Percentiles rank a stretch among this genome's conserved stretches.
Conservation (phyloP, 1,140 invertebrate species). For the Aphis gossypii region DNA sequence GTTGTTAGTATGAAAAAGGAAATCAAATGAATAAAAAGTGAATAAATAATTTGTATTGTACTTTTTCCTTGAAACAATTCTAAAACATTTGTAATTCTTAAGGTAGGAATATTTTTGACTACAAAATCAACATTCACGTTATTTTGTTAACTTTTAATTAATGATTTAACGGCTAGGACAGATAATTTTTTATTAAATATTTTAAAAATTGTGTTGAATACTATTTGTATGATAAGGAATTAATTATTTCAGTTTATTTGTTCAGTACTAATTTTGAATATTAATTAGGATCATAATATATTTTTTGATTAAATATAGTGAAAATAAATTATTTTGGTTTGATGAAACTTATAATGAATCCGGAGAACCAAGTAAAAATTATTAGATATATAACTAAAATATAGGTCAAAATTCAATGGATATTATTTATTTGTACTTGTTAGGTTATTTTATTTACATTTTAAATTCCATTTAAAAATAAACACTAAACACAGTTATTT, state of each 20-base stretch:
- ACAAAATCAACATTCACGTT: background rate
- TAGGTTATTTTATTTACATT: background rate
- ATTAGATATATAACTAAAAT: background rate
- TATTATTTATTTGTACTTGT: background rate
- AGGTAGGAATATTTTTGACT: background rate
- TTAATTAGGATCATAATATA: background rate
- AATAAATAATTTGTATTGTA: background rate
- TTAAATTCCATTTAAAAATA: background rate
- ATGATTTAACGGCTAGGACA: background rate
- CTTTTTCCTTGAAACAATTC: background rate
- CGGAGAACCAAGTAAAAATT: background rate
- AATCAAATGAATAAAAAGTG: background rate
- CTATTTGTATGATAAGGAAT: background rate
- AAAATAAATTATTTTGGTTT: background rate
- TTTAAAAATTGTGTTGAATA: background rate
- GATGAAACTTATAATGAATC: background rate
- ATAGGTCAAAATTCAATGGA: background rate
- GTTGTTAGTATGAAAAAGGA: background rate
- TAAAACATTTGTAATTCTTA: background rate
- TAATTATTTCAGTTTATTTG: background rate
- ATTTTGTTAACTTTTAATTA: background rate
- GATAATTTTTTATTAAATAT: background rate
- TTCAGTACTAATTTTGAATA: background rate
- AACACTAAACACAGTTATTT: background rate
- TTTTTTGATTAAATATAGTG: background rate